Evolutionary conservation across 2,113 vertebrate species (phyloP).

Genomic region (Trichechus manatus): DNA sequence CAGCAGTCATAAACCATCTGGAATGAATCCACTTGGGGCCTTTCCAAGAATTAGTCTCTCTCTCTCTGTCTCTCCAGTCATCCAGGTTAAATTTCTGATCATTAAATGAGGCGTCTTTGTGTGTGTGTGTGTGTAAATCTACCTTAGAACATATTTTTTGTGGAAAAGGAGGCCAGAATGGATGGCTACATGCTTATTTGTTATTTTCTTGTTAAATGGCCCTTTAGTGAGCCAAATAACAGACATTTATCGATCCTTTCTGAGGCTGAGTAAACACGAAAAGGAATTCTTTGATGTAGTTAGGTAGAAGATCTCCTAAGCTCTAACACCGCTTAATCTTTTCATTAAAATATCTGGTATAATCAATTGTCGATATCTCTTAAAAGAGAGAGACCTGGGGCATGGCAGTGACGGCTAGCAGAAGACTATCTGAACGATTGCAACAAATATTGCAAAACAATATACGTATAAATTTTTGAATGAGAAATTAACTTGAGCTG

Average conservation of each 20-base stretch:
- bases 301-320: slow-evolving; percentile 42
- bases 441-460: too few species aligned
- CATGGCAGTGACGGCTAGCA: too few species aligned
- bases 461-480: too few species aligned
- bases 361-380: slow-evolving; percentile 49
- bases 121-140: background rate
- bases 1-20: background rate
- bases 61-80: background rate
- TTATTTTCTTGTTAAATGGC: background rate
- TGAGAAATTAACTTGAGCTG: too few species aligned
- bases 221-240: background rate
- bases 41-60: background rate
- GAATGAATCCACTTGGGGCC: background rate
- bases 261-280: background rate
- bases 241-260: background rate
- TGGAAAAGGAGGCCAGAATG: background rate
- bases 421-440: too few species aligned
- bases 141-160: background rate
- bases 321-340: slow-evolving; percentile 48
- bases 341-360: slow-evolving; percentile 71
- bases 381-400: background rate
- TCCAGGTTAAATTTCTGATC: background rate
- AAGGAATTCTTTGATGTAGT: background rate
- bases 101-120: background rate
- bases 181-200: background rate